phyloP scores from a whole-genome alignment of 1,140 invertebrate genomes.

The Camponotus floridanus region DNA sequence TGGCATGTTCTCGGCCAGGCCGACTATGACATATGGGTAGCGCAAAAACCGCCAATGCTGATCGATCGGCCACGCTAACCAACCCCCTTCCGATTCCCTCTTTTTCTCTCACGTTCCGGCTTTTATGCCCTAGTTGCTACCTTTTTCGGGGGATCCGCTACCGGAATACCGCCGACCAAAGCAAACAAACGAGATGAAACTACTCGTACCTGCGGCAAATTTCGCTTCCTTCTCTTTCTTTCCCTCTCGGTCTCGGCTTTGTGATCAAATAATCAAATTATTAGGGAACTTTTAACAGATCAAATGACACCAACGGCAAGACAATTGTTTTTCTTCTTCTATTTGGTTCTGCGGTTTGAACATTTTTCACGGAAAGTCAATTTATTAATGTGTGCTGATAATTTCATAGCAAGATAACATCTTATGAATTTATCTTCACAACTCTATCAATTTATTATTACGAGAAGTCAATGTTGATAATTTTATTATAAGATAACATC shows the following conservation, averaged over 20 bases:
- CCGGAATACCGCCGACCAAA: constrained; percentile 34
- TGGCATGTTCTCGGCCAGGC: constrained; percentile 79
- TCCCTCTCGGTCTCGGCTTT: background rate
- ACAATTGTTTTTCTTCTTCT: constrained; percentile 2
- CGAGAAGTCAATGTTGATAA: too few relatives aligned
- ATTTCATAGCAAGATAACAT: background rate
- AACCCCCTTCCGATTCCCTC: constrained; percentile 69
- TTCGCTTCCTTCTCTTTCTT: background rate
- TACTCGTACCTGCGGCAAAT: constrained; percentile 8
- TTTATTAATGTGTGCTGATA: background rate
- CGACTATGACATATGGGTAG: constrained; percentile 84
- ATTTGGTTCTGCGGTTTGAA: background rate
- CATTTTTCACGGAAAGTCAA: background rate
- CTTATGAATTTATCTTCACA: too few relatives aligned
- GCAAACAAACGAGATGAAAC: constrained; percentile 60
- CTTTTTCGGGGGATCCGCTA: constrained; percentile 38
- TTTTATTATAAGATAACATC: background rate
- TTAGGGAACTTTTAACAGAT: constrained; percentile 27
- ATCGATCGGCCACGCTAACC: constrained; percentile 85
- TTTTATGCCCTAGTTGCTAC: constrained; percentile 43
- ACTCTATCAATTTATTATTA: too few relatives aligned
- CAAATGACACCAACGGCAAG: constrained; percentile 7
- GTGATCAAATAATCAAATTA: constrained; percentile 11
- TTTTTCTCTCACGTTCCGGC: constrained; percentile 64
- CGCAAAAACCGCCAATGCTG: constrained; percentile 85